Conservation (phyloP, 2,113 vertebrate species). For the Xenus cinereus region DNA sequence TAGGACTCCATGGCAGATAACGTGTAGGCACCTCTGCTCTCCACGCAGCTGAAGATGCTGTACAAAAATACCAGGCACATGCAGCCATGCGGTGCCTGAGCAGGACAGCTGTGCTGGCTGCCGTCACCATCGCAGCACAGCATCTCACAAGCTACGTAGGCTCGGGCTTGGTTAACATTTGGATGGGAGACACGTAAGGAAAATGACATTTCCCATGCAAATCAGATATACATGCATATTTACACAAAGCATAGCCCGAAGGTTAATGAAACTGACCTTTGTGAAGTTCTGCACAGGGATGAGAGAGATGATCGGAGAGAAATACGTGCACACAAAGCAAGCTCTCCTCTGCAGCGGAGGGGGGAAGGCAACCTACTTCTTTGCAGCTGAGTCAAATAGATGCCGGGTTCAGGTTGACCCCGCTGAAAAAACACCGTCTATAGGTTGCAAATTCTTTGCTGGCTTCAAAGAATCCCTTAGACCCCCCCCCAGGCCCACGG, state of each 20-base stretch:
- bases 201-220: not conserved
- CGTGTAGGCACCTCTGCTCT: not conserved
- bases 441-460: not conserved
- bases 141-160: not conserved
- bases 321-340: not conserved
- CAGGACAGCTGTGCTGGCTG: not conserved
- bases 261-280: not conserved
- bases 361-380: not conserved
- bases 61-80: rapidly evolving
- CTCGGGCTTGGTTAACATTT: not conserved
- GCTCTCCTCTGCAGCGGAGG: not conserved
- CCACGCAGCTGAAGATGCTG: not conserved
- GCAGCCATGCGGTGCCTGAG: rapidly evolving
- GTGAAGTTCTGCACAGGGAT: not conserved
- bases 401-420: not conserved
- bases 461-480: not conserved
- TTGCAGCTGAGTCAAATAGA: not conserved
- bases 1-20: not conserved
- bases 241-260: not conserved
- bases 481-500: not conserved
- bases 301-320: not conserved
- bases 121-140: not conserved
- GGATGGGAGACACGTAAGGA: not conserved
- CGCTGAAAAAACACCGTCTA: not conserved
- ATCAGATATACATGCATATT: not conserved